Evolutionary conservation across 2,797 vertebrate genomes (phyloP), one percentile per base, ranked within the genome.

Genomic region (Pseudomugil tenellus): DNA sequence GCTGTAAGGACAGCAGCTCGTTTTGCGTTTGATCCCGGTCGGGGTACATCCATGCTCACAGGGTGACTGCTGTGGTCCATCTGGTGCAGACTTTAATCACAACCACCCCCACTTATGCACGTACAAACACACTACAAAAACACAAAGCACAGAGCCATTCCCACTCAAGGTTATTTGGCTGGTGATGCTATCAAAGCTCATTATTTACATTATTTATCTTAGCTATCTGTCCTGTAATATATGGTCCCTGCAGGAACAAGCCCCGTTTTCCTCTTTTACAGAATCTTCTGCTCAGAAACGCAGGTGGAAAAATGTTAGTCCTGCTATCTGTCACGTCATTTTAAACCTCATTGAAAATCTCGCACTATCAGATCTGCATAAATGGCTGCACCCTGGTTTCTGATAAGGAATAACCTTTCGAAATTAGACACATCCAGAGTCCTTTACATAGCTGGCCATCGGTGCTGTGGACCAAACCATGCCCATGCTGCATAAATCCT

Each of bases 21-120:
- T 77, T 85, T 88, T 85, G 75, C 56, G 84, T 94, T 94, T 95
- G 94, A 95, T 94, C 93, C 84, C 73, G 79, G 94, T 92, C 58
- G 90, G 92, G 91, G 88, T 89, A 92, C 86, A 92, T 86, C 78
- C 90, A 87, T 72, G 83, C 85, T 86, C 91, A 74, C 86, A 85
- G 90, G 87, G 88, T 53, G 73, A 93, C 92, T 77, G 86, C 93
- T 93, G 92, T 81, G 93, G 89, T 92, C 93, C 94, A 94, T 95
- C 94, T 95, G 93, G 88, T 87, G 61, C 48, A 77, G 86, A 90
- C 80, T 93, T 94, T 93, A 93, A 93, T 93, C 91, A 85, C 72
- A 77, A 55, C 80, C 58, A 80, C 48, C 77, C 25, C 77, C 43
- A 69, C 58, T 63, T 43, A 69, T 61, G 58, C 55, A 56, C 59